phyloP scores from a whole-genome alignment of 2,113 vertebrate genomes.

The Sula dactylatra region DNA sequence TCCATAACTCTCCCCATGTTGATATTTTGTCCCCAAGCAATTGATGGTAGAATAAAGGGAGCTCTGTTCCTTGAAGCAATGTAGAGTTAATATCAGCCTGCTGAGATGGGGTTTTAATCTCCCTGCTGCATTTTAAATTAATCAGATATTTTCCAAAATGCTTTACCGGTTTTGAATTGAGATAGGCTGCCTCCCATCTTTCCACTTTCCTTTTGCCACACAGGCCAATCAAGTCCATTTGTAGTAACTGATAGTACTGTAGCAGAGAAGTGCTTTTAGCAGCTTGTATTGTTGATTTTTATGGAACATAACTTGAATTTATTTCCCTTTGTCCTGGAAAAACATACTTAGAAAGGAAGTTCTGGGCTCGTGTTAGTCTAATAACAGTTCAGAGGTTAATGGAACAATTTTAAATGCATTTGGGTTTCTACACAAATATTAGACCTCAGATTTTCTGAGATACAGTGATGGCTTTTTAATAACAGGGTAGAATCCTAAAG shows the following conservation, averaged over 20 bases:
- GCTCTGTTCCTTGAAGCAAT: background rate
- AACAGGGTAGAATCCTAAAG: background rate
- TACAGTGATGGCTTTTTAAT: background rate
- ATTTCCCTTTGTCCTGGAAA: background rate
- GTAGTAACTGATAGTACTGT: background rate
- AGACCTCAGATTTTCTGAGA: background rate
- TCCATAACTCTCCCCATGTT: background rate
- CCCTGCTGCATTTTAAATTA: conserved; percentile 21
- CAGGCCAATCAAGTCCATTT: background rate
- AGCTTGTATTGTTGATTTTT: background rate
- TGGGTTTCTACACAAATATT: background rate
- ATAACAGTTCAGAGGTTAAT: background rate
- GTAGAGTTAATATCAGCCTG: background rate
- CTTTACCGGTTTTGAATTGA: background rate
- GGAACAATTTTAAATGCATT: background rate
- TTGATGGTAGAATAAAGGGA: background rate
- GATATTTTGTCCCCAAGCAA: background rate
- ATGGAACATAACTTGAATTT: background rate
- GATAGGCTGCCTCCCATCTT: background rate
- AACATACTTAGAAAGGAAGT: background rate
- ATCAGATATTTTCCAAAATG: conserved; percentile 15
- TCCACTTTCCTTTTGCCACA: background rate
- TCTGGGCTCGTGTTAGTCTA: background rate
- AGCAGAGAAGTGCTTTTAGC: background rate
- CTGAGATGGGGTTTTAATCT: background rate